A percentile compares a stretch with the other conserved stretches of the same genome.
These are phyloP conservation scores for Drosophila kambysellisi DNA, from an alignment of 2,888 invertebrate genomes.

Conservation along the genomic window DNA sequence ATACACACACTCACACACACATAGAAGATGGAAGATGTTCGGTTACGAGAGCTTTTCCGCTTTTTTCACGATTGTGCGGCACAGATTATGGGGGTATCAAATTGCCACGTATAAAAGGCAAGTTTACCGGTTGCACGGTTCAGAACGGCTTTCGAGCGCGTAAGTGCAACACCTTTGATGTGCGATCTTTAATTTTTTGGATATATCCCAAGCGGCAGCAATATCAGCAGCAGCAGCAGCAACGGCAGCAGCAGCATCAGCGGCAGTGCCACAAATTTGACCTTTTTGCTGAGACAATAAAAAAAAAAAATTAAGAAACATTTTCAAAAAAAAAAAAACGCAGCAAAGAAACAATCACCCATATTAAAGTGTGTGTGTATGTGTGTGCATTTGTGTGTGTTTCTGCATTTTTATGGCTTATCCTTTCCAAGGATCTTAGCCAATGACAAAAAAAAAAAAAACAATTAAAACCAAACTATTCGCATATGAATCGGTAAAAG, in stretches of 20 bases:
- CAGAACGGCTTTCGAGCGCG: slow-evolving; percentile 98
- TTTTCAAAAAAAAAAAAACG: slow-evolving; percentile 4
- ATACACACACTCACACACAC: slow-evolving; percentile 29
- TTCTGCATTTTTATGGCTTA: slow-evolving; percentile 25
- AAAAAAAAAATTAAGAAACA: slow-evolving; percentile 15
- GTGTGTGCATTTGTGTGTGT: slow-evolving; percentile 30
- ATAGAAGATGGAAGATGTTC: slow-evolving; percentile 22
- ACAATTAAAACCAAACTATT: slow-evolving; percentile 25
- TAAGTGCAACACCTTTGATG: slow-evolving; percentile 89
- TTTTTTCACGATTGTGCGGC: slow-evolving; percentile 60
- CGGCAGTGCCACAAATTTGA: slow-evolving; percentile 66
- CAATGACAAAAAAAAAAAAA: slow-evolving; percentile 5
- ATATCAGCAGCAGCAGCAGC: slow-evolving; percentile 40
- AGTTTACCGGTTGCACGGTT: slow-evolving; percentile 90
- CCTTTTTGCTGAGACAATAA: slow-evolving; percentile 62
- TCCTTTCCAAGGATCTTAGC: slow-evolving; percentile 61
- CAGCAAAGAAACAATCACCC: slow-evolving; percentile 39
- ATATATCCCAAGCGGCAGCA: slow-evolving; percentile 59
- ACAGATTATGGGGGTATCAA: slow-evolving; percentile 84
- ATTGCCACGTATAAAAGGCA: slow-evolving; percentile 86
- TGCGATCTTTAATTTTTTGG: slow-evolving; percentile 77
- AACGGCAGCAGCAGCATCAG: slow-evolving; percentile 42
- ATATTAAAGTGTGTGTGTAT: slow-evolving; percentile 46
- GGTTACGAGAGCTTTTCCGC: slow-evolving; percentile 54
- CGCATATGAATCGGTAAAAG: slow-evolving; percentile 35